Evolutionary conservation across 2,797 vertebrate genomes (phyloP).

Genomic region (Mycteria americana): DNA sequence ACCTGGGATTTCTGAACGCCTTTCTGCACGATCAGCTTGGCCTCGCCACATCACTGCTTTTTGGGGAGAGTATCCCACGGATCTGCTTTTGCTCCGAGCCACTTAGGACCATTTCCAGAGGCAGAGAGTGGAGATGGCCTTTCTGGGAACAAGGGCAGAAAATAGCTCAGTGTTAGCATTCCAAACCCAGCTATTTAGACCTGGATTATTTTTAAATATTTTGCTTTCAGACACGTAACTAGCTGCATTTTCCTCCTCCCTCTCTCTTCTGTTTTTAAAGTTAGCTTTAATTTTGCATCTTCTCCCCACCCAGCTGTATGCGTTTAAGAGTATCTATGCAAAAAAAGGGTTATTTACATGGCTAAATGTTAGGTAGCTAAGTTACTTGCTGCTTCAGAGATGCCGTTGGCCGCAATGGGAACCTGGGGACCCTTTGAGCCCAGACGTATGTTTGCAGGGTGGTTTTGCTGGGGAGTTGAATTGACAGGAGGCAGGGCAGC

Average conservation of each 20-base stretch:
- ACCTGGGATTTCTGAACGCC: not conserved
- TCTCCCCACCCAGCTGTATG: not conserved
- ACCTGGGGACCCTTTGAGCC: not conserved
- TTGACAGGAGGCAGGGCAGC: not conserved
- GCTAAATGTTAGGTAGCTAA: not conserved
- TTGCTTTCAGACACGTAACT: not conserved
- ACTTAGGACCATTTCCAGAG: not conserved
- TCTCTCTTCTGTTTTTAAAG: not conserved
- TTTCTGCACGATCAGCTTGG: not conserved
- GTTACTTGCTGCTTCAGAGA: not conserved
- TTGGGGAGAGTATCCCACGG: not conserved
- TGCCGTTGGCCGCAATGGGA: accelerated
- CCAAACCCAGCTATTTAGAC: slow-evolving; percentile 35
- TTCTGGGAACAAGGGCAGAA: slow-evolving; percentile 41
- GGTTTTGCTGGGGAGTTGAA: not conserved
- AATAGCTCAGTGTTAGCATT: slow-evolving; percentile 57
- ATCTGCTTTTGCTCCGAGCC: not conserved
- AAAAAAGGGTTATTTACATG: not conserved
- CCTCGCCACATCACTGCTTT: accelerated
- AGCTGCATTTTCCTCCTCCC: not conserved
- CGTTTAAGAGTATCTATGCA: not conserved
- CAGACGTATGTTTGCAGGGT: accelerated
- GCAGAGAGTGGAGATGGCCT: not conserved
- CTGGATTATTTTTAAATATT: slow-evolving; percentile 49
- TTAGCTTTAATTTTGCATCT: not conserved